Evolutionary conservation across 2,888 invertebrate genomes (phyloP).

Genomic region (Tachina fera): DNA sequence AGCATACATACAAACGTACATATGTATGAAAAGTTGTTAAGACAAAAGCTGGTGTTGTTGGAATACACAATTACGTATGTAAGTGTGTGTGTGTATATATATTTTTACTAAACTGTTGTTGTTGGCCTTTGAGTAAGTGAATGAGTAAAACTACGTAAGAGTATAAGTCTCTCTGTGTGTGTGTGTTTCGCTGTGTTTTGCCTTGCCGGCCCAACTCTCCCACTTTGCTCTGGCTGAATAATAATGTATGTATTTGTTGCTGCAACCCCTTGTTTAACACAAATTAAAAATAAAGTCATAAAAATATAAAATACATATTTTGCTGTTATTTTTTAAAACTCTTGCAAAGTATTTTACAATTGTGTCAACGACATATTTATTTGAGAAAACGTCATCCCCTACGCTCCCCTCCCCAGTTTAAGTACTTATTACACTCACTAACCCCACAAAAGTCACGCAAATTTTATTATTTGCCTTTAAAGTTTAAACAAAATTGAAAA

Average conservation of each 20-base stretch:
- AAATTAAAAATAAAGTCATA: constrained; percentile 5
- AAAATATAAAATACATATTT: constrained; percentile 37
- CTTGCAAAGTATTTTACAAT: constrained; percentile 20
- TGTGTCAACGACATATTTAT: constrained; percentile 39
- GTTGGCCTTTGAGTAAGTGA: constrained; percentile 12
- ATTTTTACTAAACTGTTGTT: background rate
- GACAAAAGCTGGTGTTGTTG: constrained; percentile 19
- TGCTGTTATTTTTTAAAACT: constrained; percentile 29
- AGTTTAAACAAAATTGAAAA: background rate
- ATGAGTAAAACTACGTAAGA: constrained; percentile 13
- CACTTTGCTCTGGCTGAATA: background rate
- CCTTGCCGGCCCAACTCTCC: constrained; percentile 1
- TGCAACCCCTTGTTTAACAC: constrained; percentile 53
- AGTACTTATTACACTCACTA: background rate
- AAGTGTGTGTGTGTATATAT: background rate
- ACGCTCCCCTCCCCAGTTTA: background rate
- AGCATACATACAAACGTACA: background rate
- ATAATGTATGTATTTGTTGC: background rate
- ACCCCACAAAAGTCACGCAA: background rate
- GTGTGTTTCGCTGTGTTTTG: background rate
- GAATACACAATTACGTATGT: background rate
- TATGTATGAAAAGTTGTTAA: constrained; percentile 15
- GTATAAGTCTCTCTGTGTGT: background rate
- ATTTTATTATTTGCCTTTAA: background rate
- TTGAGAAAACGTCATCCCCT: background rate